Evolutionary conservation across 1,140 invertebrate genomes (phyloP), one percentile per base, ranked within the genome.

Genomic region (Brachionus rotundiformis): DNA sequence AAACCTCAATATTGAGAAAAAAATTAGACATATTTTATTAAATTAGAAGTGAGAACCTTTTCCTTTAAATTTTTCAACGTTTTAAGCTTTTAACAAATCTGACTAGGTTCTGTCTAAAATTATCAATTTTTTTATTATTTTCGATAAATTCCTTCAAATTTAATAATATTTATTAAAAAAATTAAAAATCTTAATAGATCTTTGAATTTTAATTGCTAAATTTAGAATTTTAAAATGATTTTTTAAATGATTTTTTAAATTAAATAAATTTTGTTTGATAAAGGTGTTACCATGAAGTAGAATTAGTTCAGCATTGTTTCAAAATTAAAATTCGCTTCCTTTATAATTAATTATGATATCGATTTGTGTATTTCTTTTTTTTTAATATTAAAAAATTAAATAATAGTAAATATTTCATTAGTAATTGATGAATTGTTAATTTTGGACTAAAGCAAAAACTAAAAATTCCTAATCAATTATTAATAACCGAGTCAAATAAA

Each of bases 311-410:
- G 16, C 16, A 4, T 49, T 3, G 5, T 49, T 49, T 23, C 13
- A 49, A 49, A 49, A 16, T 19, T n/a, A n/a, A 49, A 49, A 49
- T 49, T 49, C 47, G 7, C 47, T 49, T 49, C 47, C 47, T n/a
- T 6, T 16, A n/a, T 16, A 49, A 49, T 49, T 49, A 49, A 49
- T 49, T 49, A 49, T 49, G 47, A 23, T 49, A 49, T 49, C 16
- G 47, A 49, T 49, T 49, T 49, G 47, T 49, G 47, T 49, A 6
- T 41, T 41, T 41, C 39, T 49, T 19, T 49, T 44, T 44, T 19
- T 49, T 16, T 49, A 49, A 49, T 49, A 49, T 49, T 49, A 49
- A 49, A 49, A 49, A n/a, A 49, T 49, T 49, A n/a, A 49, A 19
- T 49, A 49, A 49, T 19, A 16, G 47, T 49, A 49, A 49, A 49